Evolutionary conservation across 2,113 vertebrate genomes (phyloP), one percentile per base, ranked within the genome.

Genomic region (Apistogramma diplotaenia): DNA sequence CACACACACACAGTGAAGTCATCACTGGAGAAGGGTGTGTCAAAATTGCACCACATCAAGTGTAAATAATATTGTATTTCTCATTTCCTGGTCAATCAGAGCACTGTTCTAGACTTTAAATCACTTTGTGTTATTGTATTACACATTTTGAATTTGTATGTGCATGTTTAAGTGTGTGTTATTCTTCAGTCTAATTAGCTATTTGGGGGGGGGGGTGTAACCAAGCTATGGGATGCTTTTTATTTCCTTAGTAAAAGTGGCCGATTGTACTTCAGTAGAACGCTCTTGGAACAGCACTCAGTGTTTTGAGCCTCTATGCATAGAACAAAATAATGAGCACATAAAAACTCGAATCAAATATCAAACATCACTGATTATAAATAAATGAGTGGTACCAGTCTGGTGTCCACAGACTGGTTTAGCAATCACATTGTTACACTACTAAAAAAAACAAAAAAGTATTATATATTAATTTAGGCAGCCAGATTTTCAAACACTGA

Each of bases 191-290:
- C 33, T 37, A 84, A 60, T 79, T 40, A 79, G 58, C 76, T n/a
- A 2, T n/a, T n/a, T 19, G 25, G 25, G n/a, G 25, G 60, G 31
- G 76, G 58, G 67, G 57, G 49, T 31, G 2, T 33, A 33, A 33
- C 16, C 15, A 4, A 62, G 49, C 46, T 51, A 19, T 31, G 25
- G 43, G 65, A 31, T 49, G 33, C 72, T 43, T 51, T 87, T 84
- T 70, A 80, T 77, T 60, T 72, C 29, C 51, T 49, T 21, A 51
- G 53, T 71, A 76, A 85, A 89, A 83, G 40, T 23, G 11, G 35
- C 31, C 59, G 33, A 54, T 29, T 37, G 74, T 58, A 56, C 74
- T 74, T 51, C 40, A 49, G 60, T 18, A 11, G 21, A 37, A 57
- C 35, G 33, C 1, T 25, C 4, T 23, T 9, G 29, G 15, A 77